Evolutionary conservation across 64 coral and sea anemone genomes (phyloP), one percentile per base, ranked within the genome.

Genomic region (Actinia tenebrosa): DNA sequence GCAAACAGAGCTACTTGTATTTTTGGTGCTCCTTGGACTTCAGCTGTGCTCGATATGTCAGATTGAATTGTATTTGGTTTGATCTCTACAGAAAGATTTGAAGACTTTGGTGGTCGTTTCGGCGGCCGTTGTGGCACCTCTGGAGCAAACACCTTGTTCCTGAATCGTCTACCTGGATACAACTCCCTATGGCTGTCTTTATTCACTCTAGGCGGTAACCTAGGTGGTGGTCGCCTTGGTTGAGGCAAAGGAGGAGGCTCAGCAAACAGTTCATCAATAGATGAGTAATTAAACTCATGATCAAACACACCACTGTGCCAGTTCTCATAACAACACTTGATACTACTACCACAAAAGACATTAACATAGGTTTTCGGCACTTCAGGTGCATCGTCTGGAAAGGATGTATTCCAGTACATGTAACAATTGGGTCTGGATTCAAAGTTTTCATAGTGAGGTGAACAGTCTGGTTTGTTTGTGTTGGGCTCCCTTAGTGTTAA

Each of bases 1-100:
- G 94, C 91, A 88, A 96, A 96, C 56, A 96, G 78, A 82, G 91
- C 94, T 14, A 93, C 89, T 37, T 81, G 86, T 62, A 96, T 87
- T 77, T 64, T 86, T 44, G 86, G 79, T 20, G 79, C 8, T 50
- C 2, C 17, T 16, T 52, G 53, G 19, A 30, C 4, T 15, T 80
- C 84, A 37, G 37, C 44, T 47, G 62, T 50, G 6, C 44, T 37
- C 30, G 4, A 10, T 20, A 4, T 45, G 63, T 45, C 60, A 5
- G n/a, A 19, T 64, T 10, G 30, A 86, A 44, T 42, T 9, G 45
- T 42, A 17, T 59, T 60, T 1, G 59, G 59, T 46, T 59, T 16
- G 42, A 5, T 7, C 10, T 8, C 50, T 71, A 17, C 3, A 10
- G 23, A 13, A 37, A 44, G 30, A 13, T 19, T 13, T 45, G 43